Evolutionary conservation across 2,888 invertebrate genomes (phyloP), one percentile per base, ranked within the genome.

Genomic region (Tolmerus cingulatus): DNA sequence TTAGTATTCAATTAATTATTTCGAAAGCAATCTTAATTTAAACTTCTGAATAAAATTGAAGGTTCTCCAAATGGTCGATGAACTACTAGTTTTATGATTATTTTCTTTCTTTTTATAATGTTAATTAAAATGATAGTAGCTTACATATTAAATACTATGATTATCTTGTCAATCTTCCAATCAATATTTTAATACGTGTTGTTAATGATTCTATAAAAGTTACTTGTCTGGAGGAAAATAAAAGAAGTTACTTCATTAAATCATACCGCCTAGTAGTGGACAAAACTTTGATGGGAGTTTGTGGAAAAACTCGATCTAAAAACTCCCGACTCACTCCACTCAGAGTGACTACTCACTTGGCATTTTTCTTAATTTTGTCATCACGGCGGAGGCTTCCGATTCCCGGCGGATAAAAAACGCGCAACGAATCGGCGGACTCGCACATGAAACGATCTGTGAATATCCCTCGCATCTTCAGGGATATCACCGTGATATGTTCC

Each of bases 391-490:
- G 23, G 19, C 27, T 66, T 66, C 23, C 66, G 27, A 66, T 66
- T 66, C 66, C 8, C 3, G 23, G 66, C 9, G 37, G n/a, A 12
- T 46, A 55, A 57, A 57, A 57, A 57, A 40, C 8, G 19, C 82
- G 40, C 40, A 14, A n/a, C 82, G 82, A 82, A 82, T 82, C 14
- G 8, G 1, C 14, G 82, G 19, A 30, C 51, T 82, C 78, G 87
- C 34, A 76, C 16, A 27, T 37, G 82, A 82, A 88, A 88, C 86
- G 88, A 88, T 84, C 76, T 86, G 88, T 88, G 88, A 88, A 87
- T 76, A 87, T 76, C 77, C 81, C 81, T 74, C 79, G 86, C 81
- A 86, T 82, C 86, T 86, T 74, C 40, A 86, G 55, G 27, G 27
- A 86, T 81, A 74, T 81, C 86, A 51, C n/a, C 51, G 46, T n/a